Evolutionary conservation across 2,797 vertebrate species (phyloP).

Genomic region (Enteromius treurensis): DNA sequence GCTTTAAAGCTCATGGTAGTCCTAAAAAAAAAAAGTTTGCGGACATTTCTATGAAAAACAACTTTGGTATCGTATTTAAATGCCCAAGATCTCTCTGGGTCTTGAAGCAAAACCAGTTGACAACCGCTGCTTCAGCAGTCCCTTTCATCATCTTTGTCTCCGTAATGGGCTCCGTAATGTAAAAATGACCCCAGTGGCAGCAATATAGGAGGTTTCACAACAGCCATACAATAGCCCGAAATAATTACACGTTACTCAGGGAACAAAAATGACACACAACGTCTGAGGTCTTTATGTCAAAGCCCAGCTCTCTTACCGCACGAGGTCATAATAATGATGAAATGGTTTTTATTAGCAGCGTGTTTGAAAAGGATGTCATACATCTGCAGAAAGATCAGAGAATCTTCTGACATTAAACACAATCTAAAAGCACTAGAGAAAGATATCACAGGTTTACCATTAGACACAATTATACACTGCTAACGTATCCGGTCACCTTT

Average conservation of each 20-base stretch:
- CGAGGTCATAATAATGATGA: not conserved
- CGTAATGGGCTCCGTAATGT: conserved; percentile 30
- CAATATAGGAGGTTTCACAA: not conserved
- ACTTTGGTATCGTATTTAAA: not conserved
- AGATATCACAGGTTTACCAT: not conserved
- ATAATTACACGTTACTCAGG: conserved; percentile 4
- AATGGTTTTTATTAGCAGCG: not conserved
- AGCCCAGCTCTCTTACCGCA: not conserved
- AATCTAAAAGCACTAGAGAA: not conserved
- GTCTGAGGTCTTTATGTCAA: not conserved
- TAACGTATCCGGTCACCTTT: not conserved
- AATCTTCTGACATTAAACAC: not conserved
- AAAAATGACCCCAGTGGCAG: conserved; percentile 30
- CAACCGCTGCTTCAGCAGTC: conserved; percentile 24
- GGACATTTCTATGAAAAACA: not conserved
- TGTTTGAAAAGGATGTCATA: not conserved
- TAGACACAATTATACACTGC: not conserved
- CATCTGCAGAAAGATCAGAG: not conserved
- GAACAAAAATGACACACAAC: not conserved
- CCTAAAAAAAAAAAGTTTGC: not conserved
- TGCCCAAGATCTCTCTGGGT: not conserved
- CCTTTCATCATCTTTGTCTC: conserved; percentile 22
- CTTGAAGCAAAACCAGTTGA: not conserved
- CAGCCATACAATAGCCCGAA: conserved; percentile 5
- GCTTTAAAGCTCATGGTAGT: not conserved